Evolutionary conservation across 1,140 invertebrate genomes (phyloP), one percentile per base, ranked within the genome.

Genomic region (Drosophila quadrilineata): DNA sequence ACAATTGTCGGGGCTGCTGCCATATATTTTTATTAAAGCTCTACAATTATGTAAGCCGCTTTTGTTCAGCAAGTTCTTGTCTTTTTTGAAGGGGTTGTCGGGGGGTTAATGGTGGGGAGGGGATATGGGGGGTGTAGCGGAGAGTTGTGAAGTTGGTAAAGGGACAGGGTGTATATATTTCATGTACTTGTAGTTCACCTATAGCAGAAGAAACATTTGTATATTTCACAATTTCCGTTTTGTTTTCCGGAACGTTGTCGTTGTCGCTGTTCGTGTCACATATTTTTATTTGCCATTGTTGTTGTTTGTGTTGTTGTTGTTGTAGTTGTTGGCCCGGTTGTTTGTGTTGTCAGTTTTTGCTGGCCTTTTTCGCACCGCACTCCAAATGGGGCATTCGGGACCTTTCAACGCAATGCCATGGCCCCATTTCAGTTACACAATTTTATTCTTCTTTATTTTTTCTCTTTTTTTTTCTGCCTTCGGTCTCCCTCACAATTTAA

Each of bases 151-250:
- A n/a, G n/a, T n/a, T n/a, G n/a, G n/a, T n/a, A 17, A 45, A 16
- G 22, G 17, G 36, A 26, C 19, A 17, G n/a, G 17, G n/a, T n/a
- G n/a, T n/a, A n/a, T n/a, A n/a, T n/a, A n/a, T n/a, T n/a, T n/a
- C 26, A 19, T 76, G 75, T 75, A 59, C 57, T 67, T 75, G 72
- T 84, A 76, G 60, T 75, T 73, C 43, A 77, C 73, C 77, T 82
- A 75, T 77, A 77, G 72, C 76, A 67, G 71, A 57, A 57, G 57
- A 21, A 80, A 84, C 76, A 82, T 84, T 82, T 82, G 73, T 82
- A 77, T 84, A 77, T 82, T 74, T 82, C 77, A 82, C 77, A 82
- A 82, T 82, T 82, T 82, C 77, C 77, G 77, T 63, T 76, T n/a
- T 71, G 65, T 73, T 71, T 82, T 84, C 77, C 77, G 76, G 77